Evolutionary conservation across 1,140 invertebrate genomes (phyloP), one percentile per base, ranked within the genome.

Genomic region (Aleiodes sp.): DNA sequence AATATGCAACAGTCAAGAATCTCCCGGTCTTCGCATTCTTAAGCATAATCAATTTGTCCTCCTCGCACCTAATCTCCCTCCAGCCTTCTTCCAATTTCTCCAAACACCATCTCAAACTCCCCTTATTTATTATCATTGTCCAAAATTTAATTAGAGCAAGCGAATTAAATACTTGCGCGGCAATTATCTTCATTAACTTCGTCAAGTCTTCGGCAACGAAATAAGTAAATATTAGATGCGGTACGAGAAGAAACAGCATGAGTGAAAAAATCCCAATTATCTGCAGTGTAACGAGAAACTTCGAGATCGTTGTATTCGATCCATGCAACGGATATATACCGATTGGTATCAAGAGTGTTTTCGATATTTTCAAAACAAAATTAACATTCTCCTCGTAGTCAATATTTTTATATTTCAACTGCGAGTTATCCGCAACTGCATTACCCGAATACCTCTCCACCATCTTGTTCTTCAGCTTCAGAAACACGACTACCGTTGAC

Each of bases 81-180:
- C 83, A 84, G 26, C 82, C 77, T 0, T 73, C 62, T 41, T 84
- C 75, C 72, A 85, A 77, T 43, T 80, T 73, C 6, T 73, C 68
- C 4, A 84, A 39, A 26, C 80, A 84, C 41, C 67, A 72, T 26
- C 72, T 65, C 1, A 85, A 77, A 0, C 78, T 70, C 4, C 76
- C 62, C 19, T 78, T 83, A 6, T 82, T 82, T 0, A 82, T 71
- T 2, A 84, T 80, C 29, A 84, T 65, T 1, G 79, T 78, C 76
- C 78, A 84, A 61, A 84, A 85, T 62, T 84, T 85, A 1, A 83
- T 74, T 0, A 85, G 65, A 4, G 78, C 82, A 14, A 85, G 63
- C 21, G 79, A 72, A 6, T 78, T 83, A 39, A 85, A 85, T 0
- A 85, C 76, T 52, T 82, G 72, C 4, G 80, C 79, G 1, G 78